Evolutionary conservation across 2,113 vertebrate species (phyloP).

Genomic region (Apus apus): DNA sequence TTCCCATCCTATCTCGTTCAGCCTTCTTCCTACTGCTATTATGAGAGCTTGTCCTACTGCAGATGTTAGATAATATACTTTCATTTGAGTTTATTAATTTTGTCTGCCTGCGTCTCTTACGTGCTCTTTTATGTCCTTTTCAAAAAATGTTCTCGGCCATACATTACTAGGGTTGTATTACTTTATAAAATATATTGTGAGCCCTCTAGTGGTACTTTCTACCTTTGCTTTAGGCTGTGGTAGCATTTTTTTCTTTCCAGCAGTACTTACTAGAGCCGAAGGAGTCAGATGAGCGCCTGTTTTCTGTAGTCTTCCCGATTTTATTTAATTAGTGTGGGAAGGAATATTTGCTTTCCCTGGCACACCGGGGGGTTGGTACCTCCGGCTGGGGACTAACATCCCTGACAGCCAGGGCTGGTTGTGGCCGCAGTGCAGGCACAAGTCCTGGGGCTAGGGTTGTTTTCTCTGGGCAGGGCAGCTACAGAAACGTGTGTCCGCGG

Average conservation of each 20-base stretch:
- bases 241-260: not conserved
- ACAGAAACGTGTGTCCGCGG: too few species aligned
- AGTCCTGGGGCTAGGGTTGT: too few species aligned
- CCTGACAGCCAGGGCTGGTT: not conserved
- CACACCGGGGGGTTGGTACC: not conserved
- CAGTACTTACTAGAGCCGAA: not conserved
- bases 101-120: not conserved
- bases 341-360: not conserved
- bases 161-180: rapidly evolving
- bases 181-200: not conserved
- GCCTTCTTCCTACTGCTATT: not conserved
- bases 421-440: rapidly evolving
- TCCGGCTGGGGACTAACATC: rapidly evolving
- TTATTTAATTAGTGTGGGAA: not conserved
- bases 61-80: not conserved
- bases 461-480: too few species aligned
- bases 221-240: not conserved
- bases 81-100: not conserved
- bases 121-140: not conserved
- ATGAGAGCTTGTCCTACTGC: not conserved
- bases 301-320: not conserved
- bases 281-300: too few species aligned
- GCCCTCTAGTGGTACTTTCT: not conserved
- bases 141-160: not conserved
- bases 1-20: not conserved